Conservation (phyloP, 2,113 vertebrate genomes). For the Nicator chloris region DNA sequence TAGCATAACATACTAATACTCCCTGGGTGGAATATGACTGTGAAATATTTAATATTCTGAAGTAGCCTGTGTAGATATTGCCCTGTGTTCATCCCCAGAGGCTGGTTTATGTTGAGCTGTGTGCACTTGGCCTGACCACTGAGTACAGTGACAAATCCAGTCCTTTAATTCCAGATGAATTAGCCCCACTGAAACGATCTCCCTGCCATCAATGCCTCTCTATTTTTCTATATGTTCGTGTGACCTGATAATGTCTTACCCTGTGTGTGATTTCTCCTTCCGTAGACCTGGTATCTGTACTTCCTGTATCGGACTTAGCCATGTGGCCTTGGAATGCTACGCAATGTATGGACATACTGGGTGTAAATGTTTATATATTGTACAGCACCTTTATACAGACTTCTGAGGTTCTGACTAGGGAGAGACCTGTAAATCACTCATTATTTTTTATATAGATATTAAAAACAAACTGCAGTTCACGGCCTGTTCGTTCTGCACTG, state of each 20-base stretch:
- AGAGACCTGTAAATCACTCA: conserved; percentile 93
- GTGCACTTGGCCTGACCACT: neutral
- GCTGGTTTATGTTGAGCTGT: neutral
- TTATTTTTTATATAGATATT: conserved; percentile 99
- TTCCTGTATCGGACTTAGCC: conserved; percentile 59
- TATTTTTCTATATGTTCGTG: conserved; percentile 40
- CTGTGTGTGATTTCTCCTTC: conserved; percentile 54
- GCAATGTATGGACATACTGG: conserved; percentile 80
- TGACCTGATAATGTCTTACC: conserved; percentile 58
- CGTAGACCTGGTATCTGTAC: conserved; percentile 45
- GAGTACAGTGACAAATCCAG: conserved; percentile 21
- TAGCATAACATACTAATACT: neutral
- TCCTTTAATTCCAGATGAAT: neutral
- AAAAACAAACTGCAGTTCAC: conserved; percentile 73
- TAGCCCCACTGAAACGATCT: conserved; percentile 31
- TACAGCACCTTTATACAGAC: conserved; percentile 99
- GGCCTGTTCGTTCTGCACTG: conserved; percentile 80
- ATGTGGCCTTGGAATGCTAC: conserved; percentile 90
- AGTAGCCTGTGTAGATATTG: conserved; percentile 32
- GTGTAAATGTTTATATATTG: conserved; percentile 99
- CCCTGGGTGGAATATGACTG: neutral
- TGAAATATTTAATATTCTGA: conserved; percentile 5
- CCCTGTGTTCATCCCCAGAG: neutral
- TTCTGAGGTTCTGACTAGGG: conserved; percentile 84
- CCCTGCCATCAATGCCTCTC: neutral